These are phyloP conservation scores for Athetis lepigone DNA, from an alignment of 2,888 invertebrate genomes.

Conservation along the genomic window DNA sequence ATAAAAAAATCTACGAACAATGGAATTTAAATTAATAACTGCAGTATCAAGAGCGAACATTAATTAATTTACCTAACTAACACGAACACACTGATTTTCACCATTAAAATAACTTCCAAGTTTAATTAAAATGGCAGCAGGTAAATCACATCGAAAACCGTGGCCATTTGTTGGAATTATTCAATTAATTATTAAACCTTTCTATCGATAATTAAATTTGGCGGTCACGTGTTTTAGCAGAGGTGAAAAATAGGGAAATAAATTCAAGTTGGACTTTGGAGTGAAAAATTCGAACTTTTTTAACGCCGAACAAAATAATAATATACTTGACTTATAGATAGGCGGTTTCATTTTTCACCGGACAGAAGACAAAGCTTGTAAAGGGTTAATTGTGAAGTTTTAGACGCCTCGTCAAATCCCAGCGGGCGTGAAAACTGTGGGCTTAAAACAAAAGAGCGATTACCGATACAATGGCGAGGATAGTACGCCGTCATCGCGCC, in stretches of 20 bases:
- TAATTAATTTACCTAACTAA: conserved; percentile 12
- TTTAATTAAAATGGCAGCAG: conserved; percentile 41
- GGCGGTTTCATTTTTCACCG: conserved; percentile 51
- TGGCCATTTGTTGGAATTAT: conserved; percentile 15
- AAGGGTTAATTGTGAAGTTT: conserved; percentile 58
- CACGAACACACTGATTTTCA: not conserved
- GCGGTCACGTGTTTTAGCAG: conserved; percentile 10
- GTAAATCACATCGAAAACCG: conserved; percentile 20
- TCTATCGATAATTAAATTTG: conserved; percentile 21
- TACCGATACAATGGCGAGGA: conserved; percentile 52
- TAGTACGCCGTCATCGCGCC: conserved; percentile 39
- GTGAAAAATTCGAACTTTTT: conserved; percentile 10
- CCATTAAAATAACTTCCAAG: conserved; percentile 27
- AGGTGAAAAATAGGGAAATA: conserved; percentile 6
- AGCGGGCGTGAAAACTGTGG: conserved; percentile 42
- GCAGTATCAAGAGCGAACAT: not conserved
- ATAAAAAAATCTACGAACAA: too few relatives aligned
- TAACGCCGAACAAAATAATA: conserved; percentile 35
- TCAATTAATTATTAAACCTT: conserved; percentile 21
- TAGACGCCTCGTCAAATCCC: conserved; percentile 36
- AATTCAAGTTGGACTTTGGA: not conserved
- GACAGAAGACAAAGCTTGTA: conserved; percentile 39
- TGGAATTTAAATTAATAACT: conserved; percentile 1
- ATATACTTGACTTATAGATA: conserved; percentile 38
- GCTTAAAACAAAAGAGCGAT: conserved; percentile 57